Evolutionary conservation across 2,797 vertebrate genomes (phyloP).

Genomic region (Triplophysa bombifrons): DNA sequence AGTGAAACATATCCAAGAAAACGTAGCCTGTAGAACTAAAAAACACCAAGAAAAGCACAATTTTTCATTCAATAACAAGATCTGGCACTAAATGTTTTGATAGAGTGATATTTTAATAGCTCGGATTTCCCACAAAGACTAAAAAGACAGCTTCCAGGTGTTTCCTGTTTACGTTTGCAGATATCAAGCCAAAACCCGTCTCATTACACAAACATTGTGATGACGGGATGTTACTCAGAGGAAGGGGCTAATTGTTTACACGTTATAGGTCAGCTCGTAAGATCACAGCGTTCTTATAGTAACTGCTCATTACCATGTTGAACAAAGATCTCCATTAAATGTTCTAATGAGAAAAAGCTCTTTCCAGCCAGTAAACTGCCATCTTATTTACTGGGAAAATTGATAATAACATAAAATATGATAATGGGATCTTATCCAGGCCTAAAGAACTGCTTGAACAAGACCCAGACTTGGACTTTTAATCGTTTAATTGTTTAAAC

Average conservation of each 20-base stretch:
- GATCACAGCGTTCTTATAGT: constrained; percentile 18
- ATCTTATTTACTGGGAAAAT: not conserved
- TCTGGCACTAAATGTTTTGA: not conserved
- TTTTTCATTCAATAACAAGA: not conserved
- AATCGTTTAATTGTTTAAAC: not conserved
- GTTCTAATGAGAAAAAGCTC: not conserved
- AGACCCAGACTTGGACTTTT: not conserved
- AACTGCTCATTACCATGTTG: constrained; percentile 3
- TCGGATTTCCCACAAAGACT: not conserved
- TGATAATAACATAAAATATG: not conserved
- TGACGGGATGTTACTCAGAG: constrained; percentile 55
- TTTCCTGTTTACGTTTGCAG: constrained; percentile 13
- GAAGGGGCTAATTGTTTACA: constrained; percentile 57
- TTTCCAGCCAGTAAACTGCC: not conserved
- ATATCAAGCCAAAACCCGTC: constrained; percentile 50
- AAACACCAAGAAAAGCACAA: not conserved
- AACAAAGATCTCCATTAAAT: constrained; percentile 5
- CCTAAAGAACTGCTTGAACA: not conserved
- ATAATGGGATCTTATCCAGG: not conserved
- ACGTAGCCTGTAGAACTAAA: not conserved
- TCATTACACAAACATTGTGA: constrained; percentile 57
- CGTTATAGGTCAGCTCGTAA: constrained; percentile 48
- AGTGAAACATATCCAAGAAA: not conserved
- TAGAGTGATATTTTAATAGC: not conserved
- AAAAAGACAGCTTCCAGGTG: not conserved